A percentile compares a stretch with the other conserved stretches of the same genome.
Evolutionary conservation across 2,888 invertebrate species (phyloP).

Genomic region (Athrips mouffetella): DNA sequence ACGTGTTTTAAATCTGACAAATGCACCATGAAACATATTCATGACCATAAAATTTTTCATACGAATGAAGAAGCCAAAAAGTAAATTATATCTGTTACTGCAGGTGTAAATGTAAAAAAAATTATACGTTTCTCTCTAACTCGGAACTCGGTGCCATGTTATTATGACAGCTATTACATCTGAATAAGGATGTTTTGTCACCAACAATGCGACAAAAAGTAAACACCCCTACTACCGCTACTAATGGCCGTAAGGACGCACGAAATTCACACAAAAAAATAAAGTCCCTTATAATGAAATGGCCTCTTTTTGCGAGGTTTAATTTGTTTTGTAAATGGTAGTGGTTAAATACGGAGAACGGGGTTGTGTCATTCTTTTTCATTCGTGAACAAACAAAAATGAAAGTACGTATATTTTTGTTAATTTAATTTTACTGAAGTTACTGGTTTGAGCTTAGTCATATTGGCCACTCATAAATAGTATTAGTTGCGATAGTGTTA

Average conservation of each 20-base stretch:
- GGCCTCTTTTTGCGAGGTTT: slow-evolving; percentile 1
- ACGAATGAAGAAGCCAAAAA: too few relatives aligned
- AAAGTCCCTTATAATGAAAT: slow-evolving; percentile 7
- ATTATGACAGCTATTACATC: slow-evolving; percentile 8
- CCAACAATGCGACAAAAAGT: not conserved
- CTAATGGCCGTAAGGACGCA: not conserved
- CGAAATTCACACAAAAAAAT: slow-evolving; percentile 5
- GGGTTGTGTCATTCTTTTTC: not conserved
- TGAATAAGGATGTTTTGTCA: slow-evolving; percentile 2
- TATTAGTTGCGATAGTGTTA: too few relatives aligned
- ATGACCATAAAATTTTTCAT: too few relatives aligned
- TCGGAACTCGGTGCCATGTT: not conserved
- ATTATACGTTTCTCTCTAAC: not conserved
- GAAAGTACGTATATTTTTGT: too few relatives aligned
- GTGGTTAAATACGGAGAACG: not conserved
- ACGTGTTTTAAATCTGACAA: too few relatives aligned
- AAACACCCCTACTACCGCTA: slow-evolving; percentile 1
- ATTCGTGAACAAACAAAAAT: not conserved
- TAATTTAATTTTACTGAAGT: too few relatives aligned
- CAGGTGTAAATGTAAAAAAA: not conserved
- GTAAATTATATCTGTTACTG: too few relatives aligned
- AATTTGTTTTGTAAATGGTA: slow-evolving; percentile 5
- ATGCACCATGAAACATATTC: too few relatives aligned
- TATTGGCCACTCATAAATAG: too few relatives aligned
- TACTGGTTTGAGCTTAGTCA: too few relatives aligned